A percentile compares a stretch with the other conserved stretches of the same genome.
Conservation (phyloP, 2,113 vertebrate species). For the Noturus placidus region DNA sequence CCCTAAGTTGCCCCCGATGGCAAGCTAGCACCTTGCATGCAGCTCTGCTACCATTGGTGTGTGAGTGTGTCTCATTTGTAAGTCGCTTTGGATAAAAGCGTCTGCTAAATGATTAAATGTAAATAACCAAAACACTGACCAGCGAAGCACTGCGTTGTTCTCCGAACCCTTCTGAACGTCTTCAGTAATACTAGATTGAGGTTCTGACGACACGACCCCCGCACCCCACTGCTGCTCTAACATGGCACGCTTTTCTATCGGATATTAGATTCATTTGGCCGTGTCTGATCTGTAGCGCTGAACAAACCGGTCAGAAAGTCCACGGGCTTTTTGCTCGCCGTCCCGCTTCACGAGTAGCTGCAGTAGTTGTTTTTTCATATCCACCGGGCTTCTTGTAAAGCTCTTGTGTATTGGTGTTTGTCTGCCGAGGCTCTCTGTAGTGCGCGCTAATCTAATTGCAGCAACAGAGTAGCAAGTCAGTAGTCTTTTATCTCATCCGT, state of each 20-base stretch:
- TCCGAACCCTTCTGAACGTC: constrained; percentile 5
- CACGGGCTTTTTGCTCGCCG: neutral
- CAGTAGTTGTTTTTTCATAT: constrained; percentile 32
- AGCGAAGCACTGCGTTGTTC: too few relatives aligned
- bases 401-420: constrained; percentile 42
- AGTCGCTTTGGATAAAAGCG: too few relatives aligned
- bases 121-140: too few relatives aligned
- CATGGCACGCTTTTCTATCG: neutral
- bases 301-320: neutral
- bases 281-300: neutral
- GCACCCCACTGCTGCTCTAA: neutral
- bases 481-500: constrained; percentile 65
- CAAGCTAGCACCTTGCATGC: too few relatives aligned
- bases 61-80: too few relatives aligned
- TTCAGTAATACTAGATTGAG: constrained; percentile 3
- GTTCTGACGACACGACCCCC: constrained; percentile 3
- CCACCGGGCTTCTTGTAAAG: constrained; percentile 37
- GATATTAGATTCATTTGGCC: constrained; percentile 25
- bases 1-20: too few relatives aligned
- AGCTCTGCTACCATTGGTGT: too few relatives aligned
- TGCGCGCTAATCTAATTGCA: constrained; percentile 47
- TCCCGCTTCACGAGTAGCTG: constrained; percentile 15
- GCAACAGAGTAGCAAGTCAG: constrained; percentile 30
- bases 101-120: too few relatives aligned
- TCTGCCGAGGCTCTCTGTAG: constrained; percentile 30